phyloP scores from a whole-genome alignment of 2,797 vertebrate species.

The Thripadectes ignobilis region DNA sequence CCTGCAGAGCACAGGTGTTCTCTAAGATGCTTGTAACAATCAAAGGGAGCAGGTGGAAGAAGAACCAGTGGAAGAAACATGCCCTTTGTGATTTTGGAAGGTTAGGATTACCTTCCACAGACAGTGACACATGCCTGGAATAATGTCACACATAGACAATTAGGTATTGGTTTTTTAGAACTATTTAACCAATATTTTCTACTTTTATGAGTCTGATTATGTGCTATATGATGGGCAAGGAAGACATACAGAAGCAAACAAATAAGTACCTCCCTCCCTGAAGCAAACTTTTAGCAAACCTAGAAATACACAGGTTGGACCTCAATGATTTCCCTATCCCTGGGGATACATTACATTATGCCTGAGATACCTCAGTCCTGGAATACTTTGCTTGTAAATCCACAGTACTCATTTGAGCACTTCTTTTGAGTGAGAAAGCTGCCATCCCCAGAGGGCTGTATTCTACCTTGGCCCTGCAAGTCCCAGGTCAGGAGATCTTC shows the following conservation, averaged over 20 bases:
- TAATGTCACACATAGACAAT: not conserved
- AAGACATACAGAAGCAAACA: not conserved
- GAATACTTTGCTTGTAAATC: not conserved
- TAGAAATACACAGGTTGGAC: not conserved
- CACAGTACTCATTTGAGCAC: not conserved
- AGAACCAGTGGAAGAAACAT: not conserved
- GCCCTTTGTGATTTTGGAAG: not conserved
- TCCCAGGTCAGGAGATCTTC: not conserved
- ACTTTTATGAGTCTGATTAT: not conserved
- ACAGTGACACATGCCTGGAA: not conserved
- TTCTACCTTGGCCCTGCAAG: not conserved
- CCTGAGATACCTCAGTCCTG: not conserved
- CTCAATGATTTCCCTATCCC: not conserved
- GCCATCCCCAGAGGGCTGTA: not conserved
- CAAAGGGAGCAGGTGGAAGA: not conserved
- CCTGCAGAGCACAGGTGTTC: conserved; percentile 42
- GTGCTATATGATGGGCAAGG: not conserved
- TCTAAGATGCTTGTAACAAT: not conserved
- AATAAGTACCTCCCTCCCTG: not conserved
- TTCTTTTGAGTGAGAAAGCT: not conserved
- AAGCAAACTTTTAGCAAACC: not conserved
- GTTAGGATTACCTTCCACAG: not conserved
- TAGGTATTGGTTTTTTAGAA: not conserved
- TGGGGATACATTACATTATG: not conserved
- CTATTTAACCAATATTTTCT: not conserved